Conservation (phyloP, 2,888 invertebrate genomes). For the Dexiosoma caninum region DNA sequence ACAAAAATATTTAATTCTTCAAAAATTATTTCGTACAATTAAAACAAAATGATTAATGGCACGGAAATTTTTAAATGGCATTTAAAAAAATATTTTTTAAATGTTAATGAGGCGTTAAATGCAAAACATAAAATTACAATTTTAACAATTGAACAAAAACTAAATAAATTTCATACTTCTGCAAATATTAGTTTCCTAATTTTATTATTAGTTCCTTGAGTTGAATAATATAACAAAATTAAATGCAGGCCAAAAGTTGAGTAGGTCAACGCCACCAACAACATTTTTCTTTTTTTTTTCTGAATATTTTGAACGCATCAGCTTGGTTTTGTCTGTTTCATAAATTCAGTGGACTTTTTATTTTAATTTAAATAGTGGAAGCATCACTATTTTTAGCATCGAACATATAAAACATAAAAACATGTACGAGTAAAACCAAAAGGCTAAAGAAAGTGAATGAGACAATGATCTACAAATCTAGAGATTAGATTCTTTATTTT, state of each 20-base stretch:
- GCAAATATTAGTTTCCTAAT: not conserved
- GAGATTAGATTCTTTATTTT: constrained; percentile 21
- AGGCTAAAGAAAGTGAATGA: constrained; percentile 17
- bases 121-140: constrained; percentile 8
- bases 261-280: constrained; percentile 59
- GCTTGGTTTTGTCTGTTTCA: constrained; percentile 1
- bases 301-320: not conserved
- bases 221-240: not conserved
- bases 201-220: not conserved
- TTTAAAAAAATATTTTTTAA: constrained; percentile 19
- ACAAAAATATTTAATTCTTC: not conserved
- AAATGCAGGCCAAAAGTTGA: constrained; percentile 65
- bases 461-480: constrained; percentile 54
- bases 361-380: constrained; percentile 3
- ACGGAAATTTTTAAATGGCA: constrained; percentile 24
- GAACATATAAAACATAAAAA: constrained; percentile 12
- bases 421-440: constrained; percentile 9
- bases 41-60: constrained; percentile 23
- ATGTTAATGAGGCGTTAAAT: constrained; percentile 30
- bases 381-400: constrained; percentile 44
- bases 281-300: too few relatives aligned
- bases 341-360: constrained; percentile 27
- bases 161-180: not conserved
- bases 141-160: constrained; percentile 9
- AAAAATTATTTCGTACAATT: not conserved